phyloP scores from a whole-genome alignment of 2,888 invertebrate species.

The Caenorhabditis zanzibari region DNA sequence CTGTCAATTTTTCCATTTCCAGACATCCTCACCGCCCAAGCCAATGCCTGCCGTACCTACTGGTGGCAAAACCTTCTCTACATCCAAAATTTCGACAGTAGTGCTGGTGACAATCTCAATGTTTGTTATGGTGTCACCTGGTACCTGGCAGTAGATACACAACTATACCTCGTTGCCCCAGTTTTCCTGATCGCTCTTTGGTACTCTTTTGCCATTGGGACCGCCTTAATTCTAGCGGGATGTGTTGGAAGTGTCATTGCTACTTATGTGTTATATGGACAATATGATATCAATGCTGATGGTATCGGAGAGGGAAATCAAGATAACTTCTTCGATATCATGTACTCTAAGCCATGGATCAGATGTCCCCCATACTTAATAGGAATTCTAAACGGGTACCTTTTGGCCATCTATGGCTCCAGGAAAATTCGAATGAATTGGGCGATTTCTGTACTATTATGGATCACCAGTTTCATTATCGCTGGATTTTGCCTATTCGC shows the following conservation, averaged over 20 bases:
- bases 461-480: slow-evolving; percentile 40
- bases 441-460: slow-evolving; percentile 25
- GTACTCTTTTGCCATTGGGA: neutral
- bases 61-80: slow-evolving; percentile 69
- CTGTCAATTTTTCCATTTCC: neutral
- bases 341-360: slow-evolving; percentile 67
- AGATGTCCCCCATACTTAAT: slow-evolving; percentile 84
- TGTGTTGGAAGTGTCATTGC: slow-evolving; percentile 20
- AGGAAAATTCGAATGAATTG: slow-evolving; percentile 19
- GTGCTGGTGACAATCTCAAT: neutral
- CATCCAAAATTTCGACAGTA: slow-evolving; percentile 65
- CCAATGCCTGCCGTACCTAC: slow-evolving; percentile 41
- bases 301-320: neutral
- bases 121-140: slow-evolving; percentile 13
- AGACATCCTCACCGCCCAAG: slow-evolving; percentile 22
- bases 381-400: slow-evolving; percentile 84
- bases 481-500: slow-evolving; percentile 50
- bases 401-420: slow-evolving; percentile 76
- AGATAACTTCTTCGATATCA: slow-evolving; percentile 3
- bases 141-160: slow-evolving; percentile 24
- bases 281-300: neutral
- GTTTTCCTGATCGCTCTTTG: neutral
- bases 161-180: slow-evolving; percentile 10
- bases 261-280: slow-evolving; percentile 7
- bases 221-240: neutral